Evolutionary conservation across 30 jellyfish, hydroid and myxozoan genomes (phyloP).

Genomic region (Aurelia aurita): DNA sequence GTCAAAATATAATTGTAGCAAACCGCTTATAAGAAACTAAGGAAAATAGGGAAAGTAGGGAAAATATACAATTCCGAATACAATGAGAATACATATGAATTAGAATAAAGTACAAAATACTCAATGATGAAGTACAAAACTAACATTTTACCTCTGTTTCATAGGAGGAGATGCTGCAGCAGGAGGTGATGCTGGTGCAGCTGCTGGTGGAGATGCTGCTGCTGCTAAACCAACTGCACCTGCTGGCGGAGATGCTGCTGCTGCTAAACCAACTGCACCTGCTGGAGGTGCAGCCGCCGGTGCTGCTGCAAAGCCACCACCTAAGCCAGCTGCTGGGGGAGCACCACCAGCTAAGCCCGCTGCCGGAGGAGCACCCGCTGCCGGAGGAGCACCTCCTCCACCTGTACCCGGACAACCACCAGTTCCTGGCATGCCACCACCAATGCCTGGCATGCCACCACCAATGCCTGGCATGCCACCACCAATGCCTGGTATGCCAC

Average conservation of each 20-base stretch:
- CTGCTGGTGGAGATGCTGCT: slow-evolving; percentile 50
- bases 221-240: slow-evolving; percentile 43
- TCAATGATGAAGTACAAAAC: too few relatives aligned
- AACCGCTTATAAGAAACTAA: too few relatives aligned
- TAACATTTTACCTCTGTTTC: too few relatives aligned
- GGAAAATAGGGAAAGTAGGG: too few relatives aligned
- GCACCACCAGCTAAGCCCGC: slow-evolving; percentile 37
- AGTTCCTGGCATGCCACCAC: slow-evolving; percentile 43
- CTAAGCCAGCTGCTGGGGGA: neutral
- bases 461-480: slow-evolving; percentile 58
- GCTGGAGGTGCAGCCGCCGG: slow-evolving; percentile 59
- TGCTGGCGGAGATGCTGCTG: slow-evolving; percentile 50
- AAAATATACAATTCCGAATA: too few relatives aligned
- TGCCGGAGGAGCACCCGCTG: slow-evolving; percentile 53
- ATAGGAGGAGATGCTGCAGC: slow-evolving; percentile 25
- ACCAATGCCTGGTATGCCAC: slow-evolving; percentile 60
- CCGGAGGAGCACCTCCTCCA: slow-evolving; percentile 10
- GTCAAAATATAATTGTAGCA: too few relatives aligned
- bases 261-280: slow-evolving; percentile 29
- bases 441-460: slow-evolving; percentile 46
- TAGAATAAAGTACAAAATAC: too few relatives aligned
- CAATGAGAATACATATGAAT: too few relatives aligned
- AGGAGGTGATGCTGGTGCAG: slow-evolving; percentile 39
- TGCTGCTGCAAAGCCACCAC: slow-evolving; percentile 18
- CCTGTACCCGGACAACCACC: slow-evolving; percentile 34